These are phyloP conservation scores for Puntigrus tetrazona DNA, from an alignment of 2,113 vertebrate species.

Conservation along the genomic window DNA sequence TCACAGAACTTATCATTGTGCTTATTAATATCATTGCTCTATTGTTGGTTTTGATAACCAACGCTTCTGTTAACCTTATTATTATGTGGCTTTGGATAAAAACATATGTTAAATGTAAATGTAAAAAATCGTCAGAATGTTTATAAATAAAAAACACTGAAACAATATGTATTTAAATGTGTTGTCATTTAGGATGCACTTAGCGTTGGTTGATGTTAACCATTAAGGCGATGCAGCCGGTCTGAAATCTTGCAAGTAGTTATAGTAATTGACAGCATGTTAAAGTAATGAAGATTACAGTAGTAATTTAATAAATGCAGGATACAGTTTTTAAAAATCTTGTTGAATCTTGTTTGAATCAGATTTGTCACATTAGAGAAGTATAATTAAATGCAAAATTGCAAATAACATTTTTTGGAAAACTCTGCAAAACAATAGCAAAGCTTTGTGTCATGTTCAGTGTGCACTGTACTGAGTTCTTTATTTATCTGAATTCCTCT, in stretches of 20 bases:
- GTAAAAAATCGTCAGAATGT: background rate
- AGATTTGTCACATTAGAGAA: background rate
- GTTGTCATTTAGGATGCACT: background rate
- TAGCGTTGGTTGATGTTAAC: no score
- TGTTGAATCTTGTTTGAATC: background rate
- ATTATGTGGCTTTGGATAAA: no score
- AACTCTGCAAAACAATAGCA: background rate
- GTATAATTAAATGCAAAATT: background rate
- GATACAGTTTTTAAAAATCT: no score
- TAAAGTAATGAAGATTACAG: background rate
- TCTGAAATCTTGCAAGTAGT: background rate
- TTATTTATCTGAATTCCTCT: slow-evolving; percentile 54
- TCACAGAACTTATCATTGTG: no score
- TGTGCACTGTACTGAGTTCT: background rate
- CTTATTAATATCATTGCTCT: no score
- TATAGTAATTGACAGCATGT: background rate
- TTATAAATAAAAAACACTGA: background rate
- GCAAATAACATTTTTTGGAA: background rate
- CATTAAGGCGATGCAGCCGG: no score
- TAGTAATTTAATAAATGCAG: no score
- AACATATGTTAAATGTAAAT: no score
- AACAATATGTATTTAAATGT: background rate
- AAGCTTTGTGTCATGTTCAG: background rate
- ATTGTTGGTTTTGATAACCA: no score
- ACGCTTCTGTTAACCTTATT: no score